Evolutionary conservation across 2,113 vertebrate species (phyloP), one percentile per base, ranked within the genome.

Genomic region (Apaloderma vittatum): DNA sequence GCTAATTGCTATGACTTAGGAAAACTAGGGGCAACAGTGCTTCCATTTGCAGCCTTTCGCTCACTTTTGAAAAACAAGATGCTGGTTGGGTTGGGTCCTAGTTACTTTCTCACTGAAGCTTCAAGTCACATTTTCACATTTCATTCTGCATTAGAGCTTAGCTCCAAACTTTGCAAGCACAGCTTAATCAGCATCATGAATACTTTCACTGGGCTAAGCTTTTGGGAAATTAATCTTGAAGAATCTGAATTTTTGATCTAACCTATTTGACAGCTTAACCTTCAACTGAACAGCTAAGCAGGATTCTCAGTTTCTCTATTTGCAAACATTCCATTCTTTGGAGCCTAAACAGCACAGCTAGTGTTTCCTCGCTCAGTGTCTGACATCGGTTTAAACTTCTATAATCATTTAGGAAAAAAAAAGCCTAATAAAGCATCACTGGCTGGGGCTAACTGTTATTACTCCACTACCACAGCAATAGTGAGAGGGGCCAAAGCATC

Each of bases 1-100:
- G 21, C 24, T 66, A 40, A 61, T 20, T 37, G 12, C 4, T 2
- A 4, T 2, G 26, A 40, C 3, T 75, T 32, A 49, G 0, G 36
- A 66, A 57, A 82, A 20, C 0, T 24, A 37, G 20, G 29, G 26
- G 16, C 54, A 43, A 8, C 8, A 9, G 26, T 7, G 8, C 55
- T 81, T 67, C 40, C 17, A 22, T 13, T 8, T 76, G 59, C 7
- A 57, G 36, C 36, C 30, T 78, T 58, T 58, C 19, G 30, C 18
- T 37, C 9, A 2, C 3, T 46, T 20, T 3, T 15, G 24, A 61
- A 43, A 36, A 79, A 37, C 12, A 61, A 76, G 76, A 34, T 6
- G 7, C 4, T 51, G 19, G 4, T 34, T 52, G 40, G 9, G 26
- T 34, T 57, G 40, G 9, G 26, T 59, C 29, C 52, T n/a, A 27